These are phyloP conservation scores for Melopsittacus undulatus DNA, from an alignment of 2,797 vertebrate genomes.

Conservation along the genomic window DNA sequence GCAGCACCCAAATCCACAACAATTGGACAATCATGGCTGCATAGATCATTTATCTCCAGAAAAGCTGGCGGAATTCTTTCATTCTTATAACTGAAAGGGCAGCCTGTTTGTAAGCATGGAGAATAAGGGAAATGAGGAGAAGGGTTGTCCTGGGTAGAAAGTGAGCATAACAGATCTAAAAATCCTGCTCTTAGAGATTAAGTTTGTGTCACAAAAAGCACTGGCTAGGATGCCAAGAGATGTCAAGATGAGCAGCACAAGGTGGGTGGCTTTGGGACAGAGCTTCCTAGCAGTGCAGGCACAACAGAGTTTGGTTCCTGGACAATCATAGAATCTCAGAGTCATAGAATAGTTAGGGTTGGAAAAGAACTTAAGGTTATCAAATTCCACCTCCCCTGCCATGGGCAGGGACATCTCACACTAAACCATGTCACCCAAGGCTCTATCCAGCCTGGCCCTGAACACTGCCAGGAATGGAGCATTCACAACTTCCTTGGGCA, in stretches of 20 bases:
- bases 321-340: no score
- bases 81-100: neutral
- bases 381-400: no score
- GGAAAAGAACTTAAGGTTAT: no score
- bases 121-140: neutral
- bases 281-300: neutral
- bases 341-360: no score
- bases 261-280: neutral
- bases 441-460: no score
- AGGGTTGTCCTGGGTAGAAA: neutral
- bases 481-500: no score
- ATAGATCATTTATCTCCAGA: neutral
- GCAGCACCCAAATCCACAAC: neutral
- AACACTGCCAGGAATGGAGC: no score
- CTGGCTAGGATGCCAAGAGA: neutral
- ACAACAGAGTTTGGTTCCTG: neutral
- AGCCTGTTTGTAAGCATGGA: neutral
- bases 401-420: no score
- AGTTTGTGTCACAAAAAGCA: neutral
- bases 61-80: neutral
- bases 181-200: neutral
- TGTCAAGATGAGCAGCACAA: neutral
- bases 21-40: neutral
- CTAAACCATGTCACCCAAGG: no score
- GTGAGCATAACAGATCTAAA: neutral